Evolutionary conservation across 1,140 invertebrate genomes (phyloP).

Genomic region (Caenorhabditis briggsae): DNA sequence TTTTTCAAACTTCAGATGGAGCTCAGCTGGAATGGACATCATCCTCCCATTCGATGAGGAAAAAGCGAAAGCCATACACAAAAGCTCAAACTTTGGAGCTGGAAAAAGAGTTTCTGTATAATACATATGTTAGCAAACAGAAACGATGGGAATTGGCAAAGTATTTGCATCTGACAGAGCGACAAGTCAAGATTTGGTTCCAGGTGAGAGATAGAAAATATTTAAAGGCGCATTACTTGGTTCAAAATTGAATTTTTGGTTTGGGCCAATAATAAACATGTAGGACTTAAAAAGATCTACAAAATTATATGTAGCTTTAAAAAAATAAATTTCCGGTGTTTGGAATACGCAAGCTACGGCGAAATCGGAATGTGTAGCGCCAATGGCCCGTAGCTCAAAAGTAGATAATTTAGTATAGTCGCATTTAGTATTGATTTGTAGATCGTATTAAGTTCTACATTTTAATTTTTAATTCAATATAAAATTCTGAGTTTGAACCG

Average conservation of each 20-base stretch:
- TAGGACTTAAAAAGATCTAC: not conserved
- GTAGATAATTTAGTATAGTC: too few relatives aligned
- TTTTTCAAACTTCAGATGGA: not conserved
- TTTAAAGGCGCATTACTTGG: too few relatives aligned
- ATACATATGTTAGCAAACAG: constrained; percentile 96
- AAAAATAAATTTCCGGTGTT: too few relatives aligned
- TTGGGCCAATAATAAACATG: not conserved
- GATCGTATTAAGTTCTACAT: too few relatives aligned
- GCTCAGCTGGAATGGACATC: constrained; percentile 35
- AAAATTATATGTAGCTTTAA: too few relatives aligned
- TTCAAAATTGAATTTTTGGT: too few relatives aligned
- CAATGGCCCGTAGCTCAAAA: too few relatives aligned
- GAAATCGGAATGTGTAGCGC: too few relatives aligned
- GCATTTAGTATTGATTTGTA: too few relatives aligned
- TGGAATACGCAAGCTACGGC: too few relatives aligned
- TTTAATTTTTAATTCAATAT: too few relatives aligned
- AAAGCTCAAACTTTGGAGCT: constrained; percentile 88
- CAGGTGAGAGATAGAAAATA: constrained; percentile 55
- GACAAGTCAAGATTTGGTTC: constrained; percentile 88
- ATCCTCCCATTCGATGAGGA: constrained; percentile 9
- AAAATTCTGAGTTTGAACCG: too few relatives aligned
- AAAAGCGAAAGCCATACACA: constrained; percentile 39
- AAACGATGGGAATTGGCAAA: constrained; percentile 95
- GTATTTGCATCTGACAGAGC: constrained; percentile 91
- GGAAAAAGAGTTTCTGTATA: constrained; percentile 96